Evolutionary conservation across 2,888 invertebrate species (phyloP).

Genomic region (Digitonthophagus gazella): DNA sequence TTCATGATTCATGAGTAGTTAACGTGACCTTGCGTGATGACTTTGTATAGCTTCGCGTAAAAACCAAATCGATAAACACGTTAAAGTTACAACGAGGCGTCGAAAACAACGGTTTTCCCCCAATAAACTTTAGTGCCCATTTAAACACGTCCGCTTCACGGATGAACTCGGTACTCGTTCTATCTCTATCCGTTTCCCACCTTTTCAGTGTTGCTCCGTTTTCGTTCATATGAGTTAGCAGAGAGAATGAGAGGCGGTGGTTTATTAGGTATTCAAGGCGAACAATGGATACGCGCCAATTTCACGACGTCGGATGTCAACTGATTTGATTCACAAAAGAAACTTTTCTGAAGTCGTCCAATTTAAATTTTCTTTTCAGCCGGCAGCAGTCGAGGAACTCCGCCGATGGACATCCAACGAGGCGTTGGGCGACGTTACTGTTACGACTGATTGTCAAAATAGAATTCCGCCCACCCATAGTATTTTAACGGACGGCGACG

Average conservation of each 20-base stretch:
- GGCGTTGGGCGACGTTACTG: slow-evolving; percentile 79
- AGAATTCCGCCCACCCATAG: slow-evolving; percentile 60
- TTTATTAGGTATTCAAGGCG: neutral
- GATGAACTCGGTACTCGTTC: neutral
- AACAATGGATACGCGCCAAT: neutral
- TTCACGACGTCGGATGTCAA: neutral
- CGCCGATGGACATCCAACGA: slow-evolving; percentile 84
- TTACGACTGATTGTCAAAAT: slow-evolving; percentile 73
- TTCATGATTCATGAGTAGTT: neutral
- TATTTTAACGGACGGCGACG: slow-evolving; percentile 51
- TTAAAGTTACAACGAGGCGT: neutral
- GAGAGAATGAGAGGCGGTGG: neutral
- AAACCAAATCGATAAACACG: neutral
- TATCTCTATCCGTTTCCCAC: neutral
- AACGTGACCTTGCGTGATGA: neutral
- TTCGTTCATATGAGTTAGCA: neutral
- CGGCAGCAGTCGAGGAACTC: slow-evolving; percentile 74
- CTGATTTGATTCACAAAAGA: neutral
- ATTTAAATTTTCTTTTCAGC: slow-evolving; percentile 56
- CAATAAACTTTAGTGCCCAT: neutral
- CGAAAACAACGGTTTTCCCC: neutral
- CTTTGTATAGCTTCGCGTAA: neutral
- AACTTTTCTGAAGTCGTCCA: slow-evolving; percentile 1
- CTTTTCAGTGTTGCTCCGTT: neutral
- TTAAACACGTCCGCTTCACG: neutral